A percentile compares a stretch with the other conserved stretches of the same genome.
Conservation (phyloP, 2,797 vertebrate genomes). For the Glyptemys insculpta region DNA sequence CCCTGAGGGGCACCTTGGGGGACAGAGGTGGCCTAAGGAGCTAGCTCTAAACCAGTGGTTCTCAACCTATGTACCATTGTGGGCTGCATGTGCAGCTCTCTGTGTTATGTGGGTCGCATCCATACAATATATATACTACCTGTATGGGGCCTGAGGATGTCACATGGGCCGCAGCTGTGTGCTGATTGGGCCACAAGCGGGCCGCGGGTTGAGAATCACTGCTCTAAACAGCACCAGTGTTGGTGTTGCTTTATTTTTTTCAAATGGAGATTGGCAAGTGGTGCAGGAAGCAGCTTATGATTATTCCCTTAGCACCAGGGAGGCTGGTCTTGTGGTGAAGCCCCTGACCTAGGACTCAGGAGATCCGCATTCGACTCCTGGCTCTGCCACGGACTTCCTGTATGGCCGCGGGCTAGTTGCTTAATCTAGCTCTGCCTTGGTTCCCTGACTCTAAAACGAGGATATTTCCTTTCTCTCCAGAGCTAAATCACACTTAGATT, state of each 20-base stretch:
- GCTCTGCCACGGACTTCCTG: background rate
- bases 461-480: background rate
- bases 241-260: background rate
- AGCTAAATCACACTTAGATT: background rate
- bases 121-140: no score
- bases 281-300: background rate
- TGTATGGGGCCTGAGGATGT: no score
- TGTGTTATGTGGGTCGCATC: no score
- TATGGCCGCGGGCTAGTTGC: background rate
- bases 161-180: no score
- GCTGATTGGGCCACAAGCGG: no score
- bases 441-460: background rate
- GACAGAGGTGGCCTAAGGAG: background rate
- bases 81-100: no score
- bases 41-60: background rate
- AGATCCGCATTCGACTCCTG: background rate
- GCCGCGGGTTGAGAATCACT: no score
- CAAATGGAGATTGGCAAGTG: background rate
- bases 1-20: rapidly evolving
- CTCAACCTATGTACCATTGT: no score
- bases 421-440: background rate
- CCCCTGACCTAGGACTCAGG: background rate
- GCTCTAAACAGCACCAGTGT: rapidly evolving
- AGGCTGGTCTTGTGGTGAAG: background rate
- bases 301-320: background rate